Evolutionary conservation across 2,797 vertebrate species (phyloP).

Genomic region (Lophura swinhoii): DNA sequence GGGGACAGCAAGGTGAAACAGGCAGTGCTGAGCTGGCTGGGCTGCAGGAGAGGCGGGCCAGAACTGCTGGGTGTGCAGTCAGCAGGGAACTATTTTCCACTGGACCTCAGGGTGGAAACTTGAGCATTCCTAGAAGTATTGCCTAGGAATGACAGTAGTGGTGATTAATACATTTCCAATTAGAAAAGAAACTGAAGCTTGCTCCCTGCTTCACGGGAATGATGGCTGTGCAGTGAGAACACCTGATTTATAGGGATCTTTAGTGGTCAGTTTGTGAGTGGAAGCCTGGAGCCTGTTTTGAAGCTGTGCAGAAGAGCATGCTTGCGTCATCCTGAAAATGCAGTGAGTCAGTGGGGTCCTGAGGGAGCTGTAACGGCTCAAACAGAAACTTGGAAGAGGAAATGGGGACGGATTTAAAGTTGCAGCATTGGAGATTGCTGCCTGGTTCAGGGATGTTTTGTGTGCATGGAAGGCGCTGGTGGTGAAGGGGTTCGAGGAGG

Average conservation of each 20-base stretch:
- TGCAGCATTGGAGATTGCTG: constrained; percentile 53
- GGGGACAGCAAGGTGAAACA: not conserved
- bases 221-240: not conserved
- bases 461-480: not conserved
- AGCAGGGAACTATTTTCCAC: constrained; percentile 5
- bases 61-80: not conserved
- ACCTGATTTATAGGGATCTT: constrained; percentile 16
- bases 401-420: constrained; percentile 75
- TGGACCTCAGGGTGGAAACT: constrained; percentile 3
- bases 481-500: constrained; percentile 20
- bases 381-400: constrained; percentile 73
- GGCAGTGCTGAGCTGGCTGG: not conserved
- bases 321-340: constrained; percentile 79
- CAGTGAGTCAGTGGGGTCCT: constrained; percentile 76
- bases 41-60: not conserved
- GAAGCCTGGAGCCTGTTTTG: constrained; percentile 69
- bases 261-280: constrained; percentile 47
- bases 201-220: not conserved
- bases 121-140: constrained; percentile 15
- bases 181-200: not conserved
- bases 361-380: constrained; percentile 73
- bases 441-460: not conserved
- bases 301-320: constrained; percentile 70
- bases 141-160: not conserved
- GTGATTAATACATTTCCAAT: not conserved